A percentile compares a stretch with the other conserved stretches of the same genome.
These are phyloP conservation scores for Sebastes trivittatus DNA, from an alignment of 2,797 vertebrate species.

Conservation along the genomic window DNA sequence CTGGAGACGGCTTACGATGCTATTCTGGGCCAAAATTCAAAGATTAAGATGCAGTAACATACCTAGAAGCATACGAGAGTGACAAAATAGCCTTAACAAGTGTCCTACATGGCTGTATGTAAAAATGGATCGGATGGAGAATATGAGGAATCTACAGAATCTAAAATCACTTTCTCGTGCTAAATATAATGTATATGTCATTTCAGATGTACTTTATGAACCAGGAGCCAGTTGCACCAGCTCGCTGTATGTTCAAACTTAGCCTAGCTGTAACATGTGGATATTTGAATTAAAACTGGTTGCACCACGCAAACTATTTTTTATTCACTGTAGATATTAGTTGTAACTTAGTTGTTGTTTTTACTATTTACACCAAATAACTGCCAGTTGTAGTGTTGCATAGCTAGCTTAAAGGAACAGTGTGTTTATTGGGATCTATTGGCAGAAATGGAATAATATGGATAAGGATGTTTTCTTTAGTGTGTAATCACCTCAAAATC, in stretches of 20 bases:
- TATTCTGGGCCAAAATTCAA: conserved; percentile 56
- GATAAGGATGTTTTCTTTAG: too few relatives aligned
- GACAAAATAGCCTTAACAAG: conserved; percentile 10
- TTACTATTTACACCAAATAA: background rate
- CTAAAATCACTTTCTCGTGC: background rate
- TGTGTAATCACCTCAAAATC: too few relatives aligned
- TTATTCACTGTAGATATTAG: too few relatives aligned
- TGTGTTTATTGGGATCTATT: too few relatives aligned
- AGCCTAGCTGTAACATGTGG: too few relatives aligned
- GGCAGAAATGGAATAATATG: too few relatives aligned
- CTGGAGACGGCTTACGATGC: conserved; percentile 56
- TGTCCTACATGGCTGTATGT: conserved; percentile 20
- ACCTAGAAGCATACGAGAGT: conserved; percentile 14
- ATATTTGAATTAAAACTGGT: too few relatives aligned
- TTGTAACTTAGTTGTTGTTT: background rate
- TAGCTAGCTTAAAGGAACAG: background rate
- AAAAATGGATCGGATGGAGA: background rate
- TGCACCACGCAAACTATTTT: too few relatives aligned
- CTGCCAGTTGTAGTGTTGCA: background rate
- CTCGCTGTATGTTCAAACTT: background rate
- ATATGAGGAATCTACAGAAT: background rate
- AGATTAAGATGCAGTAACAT: conserved; percentile 51
- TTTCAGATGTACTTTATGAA: background rate
- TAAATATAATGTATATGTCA: background rate
- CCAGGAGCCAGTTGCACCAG: background rate